A percentile compares a stretch with the other conserved stretches of the same genome.
These are phyloP conservation scores for Timema cristinae DNA, from an alignment of 2,888 invertebrate genomes.

Conservation along the genomic window DNA sequence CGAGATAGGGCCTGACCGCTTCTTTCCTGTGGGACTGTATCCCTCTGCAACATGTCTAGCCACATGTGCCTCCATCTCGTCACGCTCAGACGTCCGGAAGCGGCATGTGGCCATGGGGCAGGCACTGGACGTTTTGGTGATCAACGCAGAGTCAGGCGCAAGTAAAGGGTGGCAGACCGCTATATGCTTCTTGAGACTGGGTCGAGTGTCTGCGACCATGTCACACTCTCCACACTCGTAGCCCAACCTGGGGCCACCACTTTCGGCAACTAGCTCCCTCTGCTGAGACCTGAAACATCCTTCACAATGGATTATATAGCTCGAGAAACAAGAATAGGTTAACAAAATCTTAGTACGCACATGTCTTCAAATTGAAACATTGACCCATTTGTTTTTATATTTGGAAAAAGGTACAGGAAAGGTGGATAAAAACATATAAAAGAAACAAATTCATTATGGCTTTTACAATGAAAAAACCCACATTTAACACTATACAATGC, in stretches of 20 bases:
- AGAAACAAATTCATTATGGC: no score
- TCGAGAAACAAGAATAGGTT: background rate
- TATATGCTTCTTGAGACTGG: conserved; percentile 46
- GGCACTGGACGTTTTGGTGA: conserved; percentile 28
- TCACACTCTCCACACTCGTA: conserved; percentile 48
- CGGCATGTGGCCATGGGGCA: conserved; percentile 37
- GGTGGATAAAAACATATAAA: no score
- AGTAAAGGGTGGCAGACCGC: conserved; percentile 42
- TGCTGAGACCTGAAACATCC: conserved; percentile 16
- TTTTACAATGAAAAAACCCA: no score
- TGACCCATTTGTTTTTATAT: conserved; percentile 4
- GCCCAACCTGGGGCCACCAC: conserved; percentile 39
- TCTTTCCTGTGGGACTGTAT: conserved; percentile 47
- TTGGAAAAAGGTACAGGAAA: no score
- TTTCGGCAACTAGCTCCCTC: background rate
- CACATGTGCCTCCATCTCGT: conserved; percentile 47
- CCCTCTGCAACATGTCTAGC: conserved; percentile 47
- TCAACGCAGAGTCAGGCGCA: conserved; percentile 32
- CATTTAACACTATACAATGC: no score
- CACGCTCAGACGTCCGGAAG: conserved; percentile 44
- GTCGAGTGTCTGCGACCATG: conserved; percentile 44
- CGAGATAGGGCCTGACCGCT: conserved; percentile 38
- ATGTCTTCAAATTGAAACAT: background rate
- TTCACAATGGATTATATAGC: background rate
- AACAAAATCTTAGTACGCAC: background rate